A percentile compares a stretch with the other conserved stretches of the same genome.
phyloP scores from a whole-genome alignment of 2,888 invertebrate genomes.

The Galeopsomyia nigrocyanea region DNA sequence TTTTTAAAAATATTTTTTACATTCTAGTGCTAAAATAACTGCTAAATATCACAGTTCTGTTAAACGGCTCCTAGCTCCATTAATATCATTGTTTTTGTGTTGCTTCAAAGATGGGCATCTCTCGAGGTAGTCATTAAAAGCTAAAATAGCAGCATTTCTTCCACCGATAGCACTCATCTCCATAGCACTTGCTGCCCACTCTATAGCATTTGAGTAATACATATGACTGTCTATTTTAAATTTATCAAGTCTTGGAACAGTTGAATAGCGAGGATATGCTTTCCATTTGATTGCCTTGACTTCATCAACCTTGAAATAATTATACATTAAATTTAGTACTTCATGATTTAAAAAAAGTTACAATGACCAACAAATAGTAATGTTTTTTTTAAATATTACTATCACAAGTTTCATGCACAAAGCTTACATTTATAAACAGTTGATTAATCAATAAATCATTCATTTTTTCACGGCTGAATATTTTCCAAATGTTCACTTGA shows the following conservation, averaged over 20 bases:
- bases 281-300: slow-evolving; percentile 69
- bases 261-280: slow-evolving; percentile 73
- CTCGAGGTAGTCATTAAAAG: slow-evolving; percentile 64
- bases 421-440: slow-evolving; percentile 68
- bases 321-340: slow-evolving; percentile 4
- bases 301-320: slow-evolving; percentile 54
- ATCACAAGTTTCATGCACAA: slow-evolving; percentile 1
- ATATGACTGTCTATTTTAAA: slow-evolving; percentile 71
- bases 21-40: background rate
- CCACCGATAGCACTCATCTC: slow-evolving; percentile 77
- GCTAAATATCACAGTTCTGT: slow-evolving; percentile 21
- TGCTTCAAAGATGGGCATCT: background rate
- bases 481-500: slow-evolving; percentile 71
- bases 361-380: background rate
- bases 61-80: slow-evolving; percentile 4
- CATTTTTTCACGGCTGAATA: slow-evolving; percentile 72
- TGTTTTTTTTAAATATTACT: background rate
- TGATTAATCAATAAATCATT: slow-evolving; percentile 66
- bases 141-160: slow-evolving; percentile 74
- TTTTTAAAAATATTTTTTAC: background rate
- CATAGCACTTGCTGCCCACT: slow-evolving; percentile 78
- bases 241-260: slow-evolving; percentile 57
- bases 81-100: background rate
- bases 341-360: background rate
- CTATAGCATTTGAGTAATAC: slow-evolving; percentile 76